Evolutionary conservation across 2,888 invertebrate genomes (phyloP).

Genomic region (Luffia ferchaultella): DNA sequence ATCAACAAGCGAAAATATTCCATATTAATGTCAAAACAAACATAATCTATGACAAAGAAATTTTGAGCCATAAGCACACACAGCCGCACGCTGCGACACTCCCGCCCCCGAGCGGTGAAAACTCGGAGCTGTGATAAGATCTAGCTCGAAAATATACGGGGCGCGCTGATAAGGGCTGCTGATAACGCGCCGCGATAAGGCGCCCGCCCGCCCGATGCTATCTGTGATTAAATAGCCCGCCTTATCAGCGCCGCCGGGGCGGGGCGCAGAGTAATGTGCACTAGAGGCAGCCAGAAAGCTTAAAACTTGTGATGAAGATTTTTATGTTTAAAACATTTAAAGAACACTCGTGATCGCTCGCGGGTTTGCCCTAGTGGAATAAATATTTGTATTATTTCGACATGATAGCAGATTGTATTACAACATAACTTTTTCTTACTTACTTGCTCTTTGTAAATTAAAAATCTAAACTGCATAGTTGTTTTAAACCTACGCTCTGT

Average conservation of each 20-base stretch:
- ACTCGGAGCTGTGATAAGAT: neutral
- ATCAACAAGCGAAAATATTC: too few species aligned
- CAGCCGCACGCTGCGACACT: neutral
- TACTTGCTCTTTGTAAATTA: too few species aligned
- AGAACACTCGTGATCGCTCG: neutral
- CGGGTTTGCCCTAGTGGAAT: too few species aligned
- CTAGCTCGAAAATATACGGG: neutral
- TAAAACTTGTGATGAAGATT: neutral
- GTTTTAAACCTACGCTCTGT: too few species aligned
- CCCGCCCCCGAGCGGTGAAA: neutral
- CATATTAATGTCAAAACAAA: too few species aligned
- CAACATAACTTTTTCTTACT: too few species aligned
- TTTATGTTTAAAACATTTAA: neutral
- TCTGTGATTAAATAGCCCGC: conserved; percentile 55
- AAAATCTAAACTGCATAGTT: too few species aligned
- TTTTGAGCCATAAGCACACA: neutral
- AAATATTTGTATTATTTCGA: too few species aligned
- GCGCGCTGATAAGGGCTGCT: conserved; percentile 22
- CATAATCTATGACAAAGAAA: neutral
- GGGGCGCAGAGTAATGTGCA: conserved; percentile 28
- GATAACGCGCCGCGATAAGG: conserved; percentile 27
- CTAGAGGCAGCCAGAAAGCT: too few species aligned
- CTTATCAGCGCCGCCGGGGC: conserved; percentile 38
- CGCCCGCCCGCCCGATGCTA: conserved; percentile 45
- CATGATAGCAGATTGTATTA: too few species aligned